Evolutionary conservation across 2,797 vertebrate genomes (phyloP).

Genomic region (Staurois parvus): DNA sequence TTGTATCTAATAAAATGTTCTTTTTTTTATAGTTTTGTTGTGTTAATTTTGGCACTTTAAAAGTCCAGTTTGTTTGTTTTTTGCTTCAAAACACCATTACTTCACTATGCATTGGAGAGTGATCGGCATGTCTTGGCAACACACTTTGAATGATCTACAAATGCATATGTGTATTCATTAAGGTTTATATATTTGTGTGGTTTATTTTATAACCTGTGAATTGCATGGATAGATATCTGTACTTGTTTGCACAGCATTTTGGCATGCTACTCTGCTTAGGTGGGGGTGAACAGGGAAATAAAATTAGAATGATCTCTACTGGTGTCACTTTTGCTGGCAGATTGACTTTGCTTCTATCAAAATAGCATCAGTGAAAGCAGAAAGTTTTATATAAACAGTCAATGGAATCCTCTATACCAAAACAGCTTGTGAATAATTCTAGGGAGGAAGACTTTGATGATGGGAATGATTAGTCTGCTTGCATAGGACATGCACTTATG

Average conservation of each 20-base stretch:
- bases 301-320: slow-evolving; percentile 40
- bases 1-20: too few relatives aligned
- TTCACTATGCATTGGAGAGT: too few relatives aligned
- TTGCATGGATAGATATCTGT: too few relatives aligned
- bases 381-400: background rate
- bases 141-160: too few relatives aligned
- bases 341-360: slow-evolving; percentile 28
- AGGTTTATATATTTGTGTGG: too few relatives aligned
- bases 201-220: background rate
- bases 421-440: background rate
- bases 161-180: too few relatives aligned
- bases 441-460: background rate
- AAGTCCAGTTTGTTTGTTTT: too few relatives aligned
- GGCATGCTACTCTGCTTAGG: background rate
- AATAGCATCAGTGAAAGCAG: slow-evolving; percentile 34
- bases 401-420: background rate
- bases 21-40: too few relatives aligned
- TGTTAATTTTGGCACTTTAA: too few relatives aligned
- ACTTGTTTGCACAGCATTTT: background rate
- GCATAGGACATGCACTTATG: too few relatives aligned
- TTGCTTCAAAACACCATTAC: too few relatives aligned
- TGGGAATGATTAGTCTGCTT: background rate
- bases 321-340: slow-evolving; percentile 37
- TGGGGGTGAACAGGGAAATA: slow-evolving; percentile 33
- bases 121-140: too few relatives aligned